Evolutionary conservation across 2,888 invertebrate species (phyloP).

Genomic region (Entomobrya proxima): DNA sequence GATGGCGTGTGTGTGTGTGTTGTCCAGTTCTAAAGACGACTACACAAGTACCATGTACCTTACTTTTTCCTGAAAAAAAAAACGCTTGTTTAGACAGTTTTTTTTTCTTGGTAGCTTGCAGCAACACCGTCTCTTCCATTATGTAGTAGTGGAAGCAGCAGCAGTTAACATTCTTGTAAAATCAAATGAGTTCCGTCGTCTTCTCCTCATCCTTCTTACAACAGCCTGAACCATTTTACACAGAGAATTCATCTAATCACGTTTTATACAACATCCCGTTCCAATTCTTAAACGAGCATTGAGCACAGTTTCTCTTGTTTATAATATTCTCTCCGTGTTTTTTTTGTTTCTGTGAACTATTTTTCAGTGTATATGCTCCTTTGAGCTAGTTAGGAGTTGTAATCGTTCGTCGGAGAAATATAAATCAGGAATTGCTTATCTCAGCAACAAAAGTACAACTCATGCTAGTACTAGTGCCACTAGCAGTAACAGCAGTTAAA

Average conservation of each 20-base stretch:
- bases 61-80: not conserved
- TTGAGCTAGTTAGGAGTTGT: not conserved
- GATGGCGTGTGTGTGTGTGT: conserved; percentile 4
- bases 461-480: not conserved
- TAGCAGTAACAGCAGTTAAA: not conserved
- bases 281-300: not conserved
- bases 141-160: not conserved
- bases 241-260: not conserved
- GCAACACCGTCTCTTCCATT: not conserved
- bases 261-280: too few relatives aligned
- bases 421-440: conserved; percentile 48
- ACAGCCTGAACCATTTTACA: too few relatives aligned
- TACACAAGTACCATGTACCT: not conserved
- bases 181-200: conserved; percentile 32
- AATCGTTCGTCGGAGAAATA: conserved; percentile 43
- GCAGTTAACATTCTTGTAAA: not conserved
- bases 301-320: not conserved
- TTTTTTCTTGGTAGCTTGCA: not conserved
- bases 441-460: conserved; percentile 23
- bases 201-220: not conserved
- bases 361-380: not conserved
- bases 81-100: conserved; percentile 28
- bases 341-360: too few relatives aligned
- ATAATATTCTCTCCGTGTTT: too few relatives aligned
- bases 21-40: not conserved